A percentile compares a stretch with the other conserved stretches of the same genome.
Conservation (phyloP, 2,113 vertebrate genomes). For the Pandion haliaetus region DNA sequence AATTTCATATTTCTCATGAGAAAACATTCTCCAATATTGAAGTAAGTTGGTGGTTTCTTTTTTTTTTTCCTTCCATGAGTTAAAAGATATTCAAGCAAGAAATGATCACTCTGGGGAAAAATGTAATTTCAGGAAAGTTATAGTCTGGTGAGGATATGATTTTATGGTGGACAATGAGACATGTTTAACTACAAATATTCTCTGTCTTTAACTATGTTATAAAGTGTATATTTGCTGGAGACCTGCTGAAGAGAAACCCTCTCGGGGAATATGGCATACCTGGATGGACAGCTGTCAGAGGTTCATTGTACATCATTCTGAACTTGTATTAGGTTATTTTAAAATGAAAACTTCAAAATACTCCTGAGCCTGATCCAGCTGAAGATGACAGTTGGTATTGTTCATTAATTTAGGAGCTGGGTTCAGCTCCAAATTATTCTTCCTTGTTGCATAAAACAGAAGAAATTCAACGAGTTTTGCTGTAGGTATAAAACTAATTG, state of each 20-base stretch:
- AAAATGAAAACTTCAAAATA: neutral
- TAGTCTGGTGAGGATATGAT: neutral
- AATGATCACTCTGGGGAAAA: neutral
- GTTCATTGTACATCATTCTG: neutral
- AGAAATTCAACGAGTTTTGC: neutral
- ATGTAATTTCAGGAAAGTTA: neutral
- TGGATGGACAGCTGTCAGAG: neutral
- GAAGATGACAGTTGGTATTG: neutral
- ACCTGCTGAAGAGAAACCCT: neutral
- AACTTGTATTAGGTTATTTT: neutral
- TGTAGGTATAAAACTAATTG: slow-evolving; percentile 46
- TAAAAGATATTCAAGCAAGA: neutral
- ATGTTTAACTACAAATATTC: neutral
- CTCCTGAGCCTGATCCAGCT: neutral
- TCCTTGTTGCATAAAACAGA: neutral
- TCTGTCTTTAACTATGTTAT: neutral
- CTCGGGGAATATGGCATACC: neutral
- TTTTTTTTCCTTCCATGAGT: neutral
- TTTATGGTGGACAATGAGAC: neutral
- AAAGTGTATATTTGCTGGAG: neutral
- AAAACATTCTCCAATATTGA: neutral
- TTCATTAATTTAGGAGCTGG: neutral
- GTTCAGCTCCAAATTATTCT: neutral
- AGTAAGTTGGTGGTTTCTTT: neutral
- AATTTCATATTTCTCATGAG: neutral